These are phyloP conservation scores for Venustaconcha ellipsiformis DNA, from an alignment of 1,140 invertebrate genomes.

Conservation along the genomic window DNA sequence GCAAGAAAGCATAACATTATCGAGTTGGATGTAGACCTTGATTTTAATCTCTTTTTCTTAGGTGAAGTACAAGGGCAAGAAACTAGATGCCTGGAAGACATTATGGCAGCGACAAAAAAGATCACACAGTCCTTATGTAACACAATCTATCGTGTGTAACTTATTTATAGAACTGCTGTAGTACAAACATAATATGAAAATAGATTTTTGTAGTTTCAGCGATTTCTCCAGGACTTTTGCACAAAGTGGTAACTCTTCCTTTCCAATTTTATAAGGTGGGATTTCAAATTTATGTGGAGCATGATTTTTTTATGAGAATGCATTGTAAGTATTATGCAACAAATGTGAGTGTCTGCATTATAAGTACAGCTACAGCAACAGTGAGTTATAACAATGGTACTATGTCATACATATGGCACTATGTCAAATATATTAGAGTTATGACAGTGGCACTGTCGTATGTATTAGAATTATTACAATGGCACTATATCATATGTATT, in stretches of 20 bases:
- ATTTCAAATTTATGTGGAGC: constrained; percentile 9
- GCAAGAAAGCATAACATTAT: no score
- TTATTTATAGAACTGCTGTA: background rate
- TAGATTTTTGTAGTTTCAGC: background rate
- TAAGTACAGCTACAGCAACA: no score
- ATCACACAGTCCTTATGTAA: constrained; percentile 56
- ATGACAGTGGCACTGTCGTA: no score
- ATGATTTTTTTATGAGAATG: background rate
- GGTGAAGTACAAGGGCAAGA: constrained; percentile 84
- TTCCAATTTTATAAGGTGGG: background rate
- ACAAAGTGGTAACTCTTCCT: background rate
- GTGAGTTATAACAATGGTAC: no score
- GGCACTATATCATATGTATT: no score
- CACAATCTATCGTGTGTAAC: constrained; percentile 3
- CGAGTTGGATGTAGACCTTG: no score
- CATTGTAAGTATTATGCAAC: no score
- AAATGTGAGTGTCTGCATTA: no score
- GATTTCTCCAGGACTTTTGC: no score
- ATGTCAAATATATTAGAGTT: no score
- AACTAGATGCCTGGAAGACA: constrained; percentile 88
- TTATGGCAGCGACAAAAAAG: constrained; percentile 80
- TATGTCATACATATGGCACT: no score
- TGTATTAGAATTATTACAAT: no score
- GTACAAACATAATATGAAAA: background rate
- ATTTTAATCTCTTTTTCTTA: constrained; percentile 34